These are phyloP conservation scores for Thamnophis elegans DNA, from an alignment of 2,797 vertebrate genomes.

Conservation along the genomic window DNA sequence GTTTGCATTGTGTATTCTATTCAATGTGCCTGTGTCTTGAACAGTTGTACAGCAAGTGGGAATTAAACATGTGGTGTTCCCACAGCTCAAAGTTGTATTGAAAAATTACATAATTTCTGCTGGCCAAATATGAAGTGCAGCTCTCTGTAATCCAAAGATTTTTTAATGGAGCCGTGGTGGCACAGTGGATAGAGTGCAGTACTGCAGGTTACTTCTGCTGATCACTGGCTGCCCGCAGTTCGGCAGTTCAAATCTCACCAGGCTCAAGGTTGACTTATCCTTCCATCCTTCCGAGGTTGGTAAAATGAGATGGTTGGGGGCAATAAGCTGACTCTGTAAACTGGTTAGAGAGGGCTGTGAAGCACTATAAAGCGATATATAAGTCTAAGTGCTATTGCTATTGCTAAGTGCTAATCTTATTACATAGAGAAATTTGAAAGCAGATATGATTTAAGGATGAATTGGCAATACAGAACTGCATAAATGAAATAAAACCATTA, in stretches of 20 bases:
- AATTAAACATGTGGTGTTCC: neutral
- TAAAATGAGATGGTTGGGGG: no score
- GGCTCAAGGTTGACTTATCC: no score
- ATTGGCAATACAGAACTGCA: neutral
- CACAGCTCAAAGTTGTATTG: neutral
- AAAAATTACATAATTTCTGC: neutral
- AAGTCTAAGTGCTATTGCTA: no score
- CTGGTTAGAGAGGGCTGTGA: no score
- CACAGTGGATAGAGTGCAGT: no score
- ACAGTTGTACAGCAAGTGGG: neutral
- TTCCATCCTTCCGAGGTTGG: no score
- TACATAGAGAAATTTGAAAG: neutral
- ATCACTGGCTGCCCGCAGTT: no score
- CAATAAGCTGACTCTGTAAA: no score
- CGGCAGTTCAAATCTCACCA: no score
- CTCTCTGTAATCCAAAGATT: neutral
- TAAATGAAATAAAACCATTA: neutral
- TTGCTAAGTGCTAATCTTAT: neutral
- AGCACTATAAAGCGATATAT: no score
- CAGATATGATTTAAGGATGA: neutral
- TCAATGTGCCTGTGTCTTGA: neutral
- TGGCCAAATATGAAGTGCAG: neutral
- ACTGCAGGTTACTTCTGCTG: no score
- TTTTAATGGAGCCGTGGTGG: neutral
- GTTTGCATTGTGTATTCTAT: neutral